Conservation (phyloP, 2,797 vertebrate genomes). For the Cryptoblepharus egeriae region DNA sequence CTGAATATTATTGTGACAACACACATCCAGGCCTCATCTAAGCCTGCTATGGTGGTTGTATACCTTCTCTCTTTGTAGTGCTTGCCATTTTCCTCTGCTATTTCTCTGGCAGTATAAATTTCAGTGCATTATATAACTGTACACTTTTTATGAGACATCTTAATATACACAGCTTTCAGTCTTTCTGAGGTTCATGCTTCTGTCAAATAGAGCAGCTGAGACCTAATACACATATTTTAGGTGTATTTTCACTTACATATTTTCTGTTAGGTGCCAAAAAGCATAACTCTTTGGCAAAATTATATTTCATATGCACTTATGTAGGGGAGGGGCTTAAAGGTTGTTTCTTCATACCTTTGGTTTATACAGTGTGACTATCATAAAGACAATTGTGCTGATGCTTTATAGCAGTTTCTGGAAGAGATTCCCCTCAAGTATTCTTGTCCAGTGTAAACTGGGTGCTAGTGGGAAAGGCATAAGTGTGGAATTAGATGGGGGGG, state of each 20-base stretch:
- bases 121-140: slow-evolving; percentile 1
- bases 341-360: neutral
- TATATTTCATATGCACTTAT: slow-evolving; percentile 16
- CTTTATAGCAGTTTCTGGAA: slow-evolving; percentile 18
- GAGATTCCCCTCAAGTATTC: neutral
- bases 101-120: neutral
- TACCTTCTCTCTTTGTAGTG: neutral
- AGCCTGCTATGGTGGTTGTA: neutral
- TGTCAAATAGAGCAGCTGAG: neutral
- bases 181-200: neutral
- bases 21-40: neutral
- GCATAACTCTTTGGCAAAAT: slow-evolving; percentile 22
- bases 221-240: neutral
- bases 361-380: neutral
- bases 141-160: neutral
- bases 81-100: neutral
- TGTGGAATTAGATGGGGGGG: neutral
- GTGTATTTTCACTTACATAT: no score
- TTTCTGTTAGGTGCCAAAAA: neutral
- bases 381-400: slow-evolving; percentile 23
- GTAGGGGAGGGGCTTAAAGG: neutral
- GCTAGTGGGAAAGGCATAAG: neutral
- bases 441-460: slow-evolving; percentile 5
- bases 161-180: neutral
- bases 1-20: neutral